Conservation (phyloP, 2,888 invertebrate genomes). For the Tachina lurida region DNA sequence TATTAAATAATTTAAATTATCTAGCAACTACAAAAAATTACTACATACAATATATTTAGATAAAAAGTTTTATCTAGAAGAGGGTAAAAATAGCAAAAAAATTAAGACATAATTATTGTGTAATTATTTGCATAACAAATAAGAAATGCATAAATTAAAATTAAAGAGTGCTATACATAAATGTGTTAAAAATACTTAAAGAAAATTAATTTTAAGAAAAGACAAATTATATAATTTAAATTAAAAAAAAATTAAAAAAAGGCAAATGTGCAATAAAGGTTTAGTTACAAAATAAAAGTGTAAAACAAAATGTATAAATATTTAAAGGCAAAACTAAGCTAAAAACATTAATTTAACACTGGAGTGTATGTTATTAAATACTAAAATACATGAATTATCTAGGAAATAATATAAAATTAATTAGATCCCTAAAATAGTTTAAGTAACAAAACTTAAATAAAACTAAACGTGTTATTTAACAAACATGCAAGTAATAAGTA, state of each 20-base stretch:
- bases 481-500: neutral
- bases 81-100: neutral
- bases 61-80: slow-evolving; percentile 47
- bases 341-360: slow-evolving; percentile 45
- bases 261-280: slow-evolving; percentile 66
- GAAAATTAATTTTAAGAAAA: slow-evolving; percentile 27
- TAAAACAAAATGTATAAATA: slow-evolving; percentile 52
- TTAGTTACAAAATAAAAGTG: slow-evolving; percentile 31
- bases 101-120: slow-evolving; percentile 36
- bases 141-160: slow-evolving; percentile 26
- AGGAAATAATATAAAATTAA: slow-evolving; percentile 19
- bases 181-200: slow-evolving; percentile 68
- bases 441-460: slow-evolving; percentile 23
- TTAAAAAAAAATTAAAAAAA: slow-evolving; percentile 15
- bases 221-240: slow-evolving; percentile 26
- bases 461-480: slow-evolving; percentile 43
- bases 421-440: slow-evolving; percentile 49
- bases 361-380: slow-evolving; percentile 51
- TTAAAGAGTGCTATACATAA: slow-evolving; percentile 65
- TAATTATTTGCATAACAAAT: slow-evolving; percentile 23
- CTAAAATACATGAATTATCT: slow-evolving; percentile 10
- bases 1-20: slow-evolving; percentile 27
- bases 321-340: slow-evolving; percentile 34
- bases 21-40: slow-evolving; percentile 32
- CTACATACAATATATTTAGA: slow-evolving; percentile 55